Conservation (phyloP, 2,888 invertebrate genomes). For the Scaptomyza reducta region DNA sequence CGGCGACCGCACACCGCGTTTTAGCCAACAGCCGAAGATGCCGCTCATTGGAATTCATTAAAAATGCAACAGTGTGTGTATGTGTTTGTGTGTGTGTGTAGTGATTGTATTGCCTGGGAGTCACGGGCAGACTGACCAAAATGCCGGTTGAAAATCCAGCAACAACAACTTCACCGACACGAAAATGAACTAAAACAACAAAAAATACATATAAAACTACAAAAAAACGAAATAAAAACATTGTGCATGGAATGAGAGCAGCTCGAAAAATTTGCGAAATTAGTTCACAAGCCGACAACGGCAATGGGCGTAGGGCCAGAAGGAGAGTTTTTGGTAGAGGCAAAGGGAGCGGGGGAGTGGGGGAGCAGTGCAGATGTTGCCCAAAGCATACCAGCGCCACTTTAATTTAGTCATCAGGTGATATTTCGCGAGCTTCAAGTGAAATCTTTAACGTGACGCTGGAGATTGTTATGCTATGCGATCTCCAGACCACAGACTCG, state of each 20-base stretch:
- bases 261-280: constrained; percentile 82
- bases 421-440: constrained; percentile 82
- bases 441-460: constrained; percentile 82
- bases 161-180: constrained; percentile 46
- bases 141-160: constrained; percentile 74
- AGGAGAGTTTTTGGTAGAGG: not conserved
- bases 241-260: constrained; percentile 81
- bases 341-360: not conserved
- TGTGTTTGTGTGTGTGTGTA: constrained; percentile 29
- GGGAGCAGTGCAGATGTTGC: constrained; percentile 47
- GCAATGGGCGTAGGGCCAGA: not conserved
- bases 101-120: constrained; percentile 51
- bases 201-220: constrained; percentile 8
- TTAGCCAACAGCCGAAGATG: constrained; percentile 68
- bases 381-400: constrained; percentile 79
- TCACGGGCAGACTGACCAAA: constrained; percentile 70
- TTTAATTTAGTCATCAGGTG: constrained; percentile 83
- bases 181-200: constrained; percentile 26
- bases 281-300: constrained; percentile 79
- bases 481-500: constrained; percentile 34
- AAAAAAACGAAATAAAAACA: constrained; percentile 45
- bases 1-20: constrained; percentile 80
- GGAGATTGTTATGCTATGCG: constrained; percentile 80
- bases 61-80: constrained; percentile 73
- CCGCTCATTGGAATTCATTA: constrained; percentile 82